phyloP scores from a whole-genome alignment of 2,888 invertebrate genomes.

The Microchrysa polita region DNA sequence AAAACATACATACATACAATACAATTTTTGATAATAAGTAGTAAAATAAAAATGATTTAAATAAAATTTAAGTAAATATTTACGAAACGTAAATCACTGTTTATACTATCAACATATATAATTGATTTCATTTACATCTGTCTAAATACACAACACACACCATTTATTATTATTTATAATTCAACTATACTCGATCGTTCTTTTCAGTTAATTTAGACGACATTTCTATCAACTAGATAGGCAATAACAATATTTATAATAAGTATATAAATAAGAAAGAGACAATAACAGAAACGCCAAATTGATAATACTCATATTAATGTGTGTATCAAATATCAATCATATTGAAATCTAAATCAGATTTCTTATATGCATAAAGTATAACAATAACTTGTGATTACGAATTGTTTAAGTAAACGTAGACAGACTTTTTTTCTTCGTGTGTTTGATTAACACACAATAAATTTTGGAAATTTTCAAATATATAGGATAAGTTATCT shows the following conservation, averaged over 20 bases:
- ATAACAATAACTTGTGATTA: too few relatives aligned
- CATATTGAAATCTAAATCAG: background rate
- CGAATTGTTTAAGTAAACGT: too few relatives aligned
- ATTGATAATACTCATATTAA: background rate
- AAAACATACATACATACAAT: slow-evolving; percentile 15
- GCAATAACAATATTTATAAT: background rate
- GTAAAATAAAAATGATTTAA: too few relatives aligned
- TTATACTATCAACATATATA: background rate
- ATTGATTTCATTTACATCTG: background rate
- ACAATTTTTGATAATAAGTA: background rate
- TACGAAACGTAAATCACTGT: background rate
- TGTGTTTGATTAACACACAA: too few relatives aligned
- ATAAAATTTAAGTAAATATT: slow-evolving; percentile 7
- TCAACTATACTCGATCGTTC: background rate
- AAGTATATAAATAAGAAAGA: slow-evolving; percentile 14
- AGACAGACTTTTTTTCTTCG: too few relatives aligned
- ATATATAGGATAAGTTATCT: too few relatives aligned
- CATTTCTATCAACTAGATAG: background rate
- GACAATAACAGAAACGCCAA: background rate
- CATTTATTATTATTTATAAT: background rate
- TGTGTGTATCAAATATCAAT: background rate
- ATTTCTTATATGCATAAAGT: background rate
- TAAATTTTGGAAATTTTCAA: too few relatives aligned
- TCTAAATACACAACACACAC: slow-evolving; percentile 16
- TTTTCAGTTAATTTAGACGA: background rate